A percentile compares a stretch with the other conserved stretches of the same genome.
Evolutionary conservation across 2,888 invertebrate genomes (phyloP).

Genomic region (Julus scandinavius): DNA sequence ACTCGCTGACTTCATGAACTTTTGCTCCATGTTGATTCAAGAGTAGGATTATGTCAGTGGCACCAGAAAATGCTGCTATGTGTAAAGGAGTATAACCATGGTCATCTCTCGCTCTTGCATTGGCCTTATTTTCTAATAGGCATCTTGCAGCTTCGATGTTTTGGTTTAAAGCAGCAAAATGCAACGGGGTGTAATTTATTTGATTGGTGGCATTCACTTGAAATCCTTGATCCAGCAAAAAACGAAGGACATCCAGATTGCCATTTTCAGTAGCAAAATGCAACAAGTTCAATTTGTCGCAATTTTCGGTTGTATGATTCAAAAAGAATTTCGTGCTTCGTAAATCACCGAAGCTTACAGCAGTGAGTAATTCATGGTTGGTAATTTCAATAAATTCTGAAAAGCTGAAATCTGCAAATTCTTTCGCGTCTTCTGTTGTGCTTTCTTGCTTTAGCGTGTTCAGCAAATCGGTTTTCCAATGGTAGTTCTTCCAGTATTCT

Average conservation of each 20-base stretch:
- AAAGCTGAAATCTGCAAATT: background rate
- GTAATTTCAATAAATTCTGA: background rate
- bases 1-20: background rate
- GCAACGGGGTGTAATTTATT: slow-evolving; percentile 14
- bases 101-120: slow-evolving; percentile 73
- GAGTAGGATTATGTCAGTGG: background rate
- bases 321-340: background rate
- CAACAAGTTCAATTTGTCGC: background rate
- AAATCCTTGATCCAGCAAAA: background rate
- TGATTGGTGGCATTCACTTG: background rate
- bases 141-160: background rate
- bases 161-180: background rate
- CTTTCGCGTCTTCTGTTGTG: background rate
- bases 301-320: background rate
- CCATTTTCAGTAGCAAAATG: slow-evolving; percentile 41
- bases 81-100: slow-evolving; percentile 59
- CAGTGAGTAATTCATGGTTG: background rate
- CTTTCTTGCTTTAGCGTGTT: background rate
- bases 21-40: background rate
- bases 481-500: background rate
- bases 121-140: background rate
- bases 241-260: background rate
- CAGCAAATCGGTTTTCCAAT: background rate
- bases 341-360: background rate
- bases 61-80: background rate